Evolutionary conservation across 2,797 vertebrate genomes (phyloP).

Genomic region (Siniperca obscura): DNA sequence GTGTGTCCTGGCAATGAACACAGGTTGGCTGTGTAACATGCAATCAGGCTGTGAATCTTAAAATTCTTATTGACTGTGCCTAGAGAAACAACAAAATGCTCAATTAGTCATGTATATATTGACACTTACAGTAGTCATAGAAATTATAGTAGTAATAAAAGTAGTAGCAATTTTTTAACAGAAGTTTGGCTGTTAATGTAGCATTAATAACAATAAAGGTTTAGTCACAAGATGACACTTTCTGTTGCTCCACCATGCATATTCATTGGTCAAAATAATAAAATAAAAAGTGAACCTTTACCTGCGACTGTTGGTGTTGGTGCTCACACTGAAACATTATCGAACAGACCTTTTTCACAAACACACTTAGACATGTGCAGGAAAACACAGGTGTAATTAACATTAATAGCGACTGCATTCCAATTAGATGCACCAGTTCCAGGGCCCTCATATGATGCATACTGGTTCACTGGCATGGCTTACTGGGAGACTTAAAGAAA

Average conservation of each 20-base stretch:
- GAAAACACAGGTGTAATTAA: constrained; percentile 1
- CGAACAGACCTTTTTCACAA: no score
- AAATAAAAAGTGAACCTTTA: background rate
- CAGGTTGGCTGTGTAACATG: constrained; percentile 54
- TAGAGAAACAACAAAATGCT: constrained; percentile 29
- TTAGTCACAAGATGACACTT: background rate
- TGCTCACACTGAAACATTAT: background rate
- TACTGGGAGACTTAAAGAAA: background rate
- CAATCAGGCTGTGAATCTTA: constrained; percentile 66
- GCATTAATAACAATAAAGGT: background rate
- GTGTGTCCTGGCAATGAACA: constrained; percentile 71
- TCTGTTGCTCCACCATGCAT: background rate
- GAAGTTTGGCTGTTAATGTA: background rate
- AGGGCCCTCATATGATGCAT: background rate
- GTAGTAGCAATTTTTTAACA: background rate
- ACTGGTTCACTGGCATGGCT: background rate
- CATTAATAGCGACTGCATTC: background rate
- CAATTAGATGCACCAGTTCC: background rate
- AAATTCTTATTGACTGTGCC: constrained; percentile 41
- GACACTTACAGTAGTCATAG: background rate
- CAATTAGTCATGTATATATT: constrained; percentile 22
- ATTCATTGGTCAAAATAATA: background rate
- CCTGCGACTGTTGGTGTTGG: background rate
- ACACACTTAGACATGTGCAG: background rate
- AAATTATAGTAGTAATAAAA: background rate